Conservation (phyloP, 1,140 invertebrate genomes). For the Lordiphosa stackelbergi region DNA sequence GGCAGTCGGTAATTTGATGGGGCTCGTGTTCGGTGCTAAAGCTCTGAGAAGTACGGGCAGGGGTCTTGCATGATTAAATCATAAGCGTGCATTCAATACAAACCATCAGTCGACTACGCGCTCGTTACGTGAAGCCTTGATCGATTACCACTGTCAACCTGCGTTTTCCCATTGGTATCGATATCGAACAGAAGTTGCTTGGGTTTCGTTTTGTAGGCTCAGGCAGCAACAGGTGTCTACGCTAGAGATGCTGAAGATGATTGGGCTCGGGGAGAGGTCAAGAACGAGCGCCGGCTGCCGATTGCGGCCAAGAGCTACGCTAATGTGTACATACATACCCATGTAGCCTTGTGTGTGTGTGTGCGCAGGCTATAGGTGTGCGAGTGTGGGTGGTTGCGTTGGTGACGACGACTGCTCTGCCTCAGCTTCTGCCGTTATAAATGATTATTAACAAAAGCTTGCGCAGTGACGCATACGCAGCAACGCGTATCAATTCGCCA, state of each 20-base stretch:
- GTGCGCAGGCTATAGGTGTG: background rate
- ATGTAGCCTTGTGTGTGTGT: background rate
- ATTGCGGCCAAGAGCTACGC: constrained; percentile 8
- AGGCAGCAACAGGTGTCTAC: constrained; percentile 2
- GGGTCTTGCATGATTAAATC: too few relatives aligned
- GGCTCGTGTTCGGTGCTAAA: too few relatives aligned
- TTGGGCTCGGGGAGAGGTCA: constrained; percentile 1
- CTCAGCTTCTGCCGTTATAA: background rate
- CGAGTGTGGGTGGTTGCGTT: constrained; percentile 2
- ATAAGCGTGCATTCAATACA: too few relatives aligned
- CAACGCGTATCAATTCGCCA: constrained; percentile 3
- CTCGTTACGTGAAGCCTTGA: constrained; percentile 7
- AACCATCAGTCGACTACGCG: background rate
- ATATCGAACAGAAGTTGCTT: background rate
- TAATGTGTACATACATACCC: background rate
- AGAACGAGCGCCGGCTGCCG: constrained; percentile 1
- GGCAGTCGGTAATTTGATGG: too few relatives aligned
- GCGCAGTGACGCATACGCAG: constrained; percentile 5
- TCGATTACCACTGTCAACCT: constrained; percentile 5
- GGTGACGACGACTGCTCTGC: background rate
- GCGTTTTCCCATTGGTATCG: constrained; percentile 1
- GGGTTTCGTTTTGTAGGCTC: constrained; percentile 1
- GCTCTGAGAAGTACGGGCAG: too few relatives aligned
- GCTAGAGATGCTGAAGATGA: background rate
- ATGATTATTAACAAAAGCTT: constrained; percentile 5